A percentile compares a stretch with the other conserved stretches of the same genome.
Evolutionary conservation across 1,140 invertebrate genomes (phyloP).

Genomic region (Eupristina koningsbergeri): DNA sequence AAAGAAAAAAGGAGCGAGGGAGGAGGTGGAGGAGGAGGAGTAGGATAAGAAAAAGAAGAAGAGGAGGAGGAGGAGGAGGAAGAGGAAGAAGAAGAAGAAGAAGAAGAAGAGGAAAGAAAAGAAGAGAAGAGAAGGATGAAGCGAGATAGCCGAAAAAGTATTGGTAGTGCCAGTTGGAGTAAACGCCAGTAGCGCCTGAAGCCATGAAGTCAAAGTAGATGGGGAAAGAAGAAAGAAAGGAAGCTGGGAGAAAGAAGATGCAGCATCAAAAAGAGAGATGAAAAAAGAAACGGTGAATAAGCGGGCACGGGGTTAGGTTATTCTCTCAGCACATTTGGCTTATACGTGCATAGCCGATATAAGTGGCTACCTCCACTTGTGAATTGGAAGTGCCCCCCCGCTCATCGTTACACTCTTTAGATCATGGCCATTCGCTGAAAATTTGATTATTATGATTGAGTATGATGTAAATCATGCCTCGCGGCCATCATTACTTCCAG

Average conservation of each 20-base stretch:
- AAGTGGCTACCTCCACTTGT: constrained; percentile 73
- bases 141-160: not conserved
- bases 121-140: not conserved
- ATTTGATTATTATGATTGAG: constrained; percentile 75
- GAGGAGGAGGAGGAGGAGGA: not conserved
- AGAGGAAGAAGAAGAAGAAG: not conserved
- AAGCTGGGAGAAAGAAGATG: constrained; percentile 28
- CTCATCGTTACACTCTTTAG: constrained; percentile 69
- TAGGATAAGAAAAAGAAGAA: not conserved
- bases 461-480: constrained; percentile 74
- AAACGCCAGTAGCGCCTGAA: constrained; percentile 35
- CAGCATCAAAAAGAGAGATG: constrained; percentile 48
- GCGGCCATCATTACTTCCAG: constrained; percentile 72
- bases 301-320: constrained; percentile 50
- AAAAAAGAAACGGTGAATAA: constrained; percentile 47
- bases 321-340: constrained; percentile 54
- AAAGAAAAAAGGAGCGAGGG: too few species aligned
- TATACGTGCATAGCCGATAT: constrained; percentile 41
- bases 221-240: constrained; percentile 39
- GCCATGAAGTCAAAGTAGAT: not conserved
- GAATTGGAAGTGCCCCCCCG: constrained; percentile 61
- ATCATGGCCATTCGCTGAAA: constrained; percentile 73
- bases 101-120: not conserved
- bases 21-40: not conserved
- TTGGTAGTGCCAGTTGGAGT: constrained; percentile 29